These are phyloP conservation scores for Campoletis sonorensis DNA, from an alignment of 1,140 invertebrate genomes.

Conservation along the genomic window DNA sequence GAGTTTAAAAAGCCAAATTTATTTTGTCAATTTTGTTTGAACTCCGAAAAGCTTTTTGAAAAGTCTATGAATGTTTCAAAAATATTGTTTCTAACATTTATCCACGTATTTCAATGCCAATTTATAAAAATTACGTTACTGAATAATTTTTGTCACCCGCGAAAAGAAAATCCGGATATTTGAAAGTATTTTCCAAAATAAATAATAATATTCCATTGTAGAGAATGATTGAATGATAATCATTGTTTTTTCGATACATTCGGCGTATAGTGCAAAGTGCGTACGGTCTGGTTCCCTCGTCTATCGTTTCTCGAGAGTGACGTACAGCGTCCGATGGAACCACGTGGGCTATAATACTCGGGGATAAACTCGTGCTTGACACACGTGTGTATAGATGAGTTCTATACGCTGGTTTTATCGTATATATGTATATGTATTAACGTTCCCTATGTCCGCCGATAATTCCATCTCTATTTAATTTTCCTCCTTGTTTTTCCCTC, in stretches of 20 bases:
- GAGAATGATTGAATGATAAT: not conserved
- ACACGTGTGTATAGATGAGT: not conserved
- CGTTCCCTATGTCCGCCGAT: not conserved
- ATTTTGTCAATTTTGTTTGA: no score
- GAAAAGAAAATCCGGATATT: no score
- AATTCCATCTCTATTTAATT: constrained; percentile 1
- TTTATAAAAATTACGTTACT: no score
- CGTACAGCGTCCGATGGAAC: not conserved
- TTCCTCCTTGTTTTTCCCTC: not conserved
- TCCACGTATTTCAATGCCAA: no score
- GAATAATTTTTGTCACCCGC: no score
- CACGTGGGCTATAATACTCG: not conserved
- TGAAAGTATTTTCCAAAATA: no score
- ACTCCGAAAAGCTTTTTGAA: no score
- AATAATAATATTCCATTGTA: no score
- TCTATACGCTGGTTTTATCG: not conserved
- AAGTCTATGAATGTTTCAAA: no score
- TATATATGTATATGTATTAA: not conserved
- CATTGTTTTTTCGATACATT: not conserved
- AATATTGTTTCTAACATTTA: no score
- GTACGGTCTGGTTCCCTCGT: not conserved
- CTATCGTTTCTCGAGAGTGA: not conserved
- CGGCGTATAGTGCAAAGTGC: not conserved
- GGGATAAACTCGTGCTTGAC: not conserved
- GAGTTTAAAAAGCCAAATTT: no score